These are phyloP conservation scores for Drosophila kepulauana DNA, from an alignment of 1,140 invertebrate genomes.

Conservation along the genomic window DNA sequence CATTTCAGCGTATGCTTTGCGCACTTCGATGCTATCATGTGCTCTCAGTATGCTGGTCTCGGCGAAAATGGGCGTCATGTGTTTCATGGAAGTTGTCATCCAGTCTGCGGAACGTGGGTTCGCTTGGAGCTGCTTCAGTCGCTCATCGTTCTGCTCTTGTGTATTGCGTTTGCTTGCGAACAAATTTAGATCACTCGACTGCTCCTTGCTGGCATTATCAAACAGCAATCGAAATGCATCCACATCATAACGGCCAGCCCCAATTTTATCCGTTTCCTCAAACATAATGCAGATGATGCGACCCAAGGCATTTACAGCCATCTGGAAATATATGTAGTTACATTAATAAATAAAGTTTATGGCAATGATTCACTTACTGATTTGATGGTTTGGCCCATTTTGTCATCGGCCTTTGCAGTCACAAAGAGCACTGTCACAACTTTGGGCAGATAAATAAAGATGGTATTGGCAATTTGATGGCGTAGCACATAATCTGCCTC, in stretches of 20 bases:
- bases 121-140: conserved; percentile 58
- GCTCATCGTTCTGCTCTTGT: conserved; percentile 64
- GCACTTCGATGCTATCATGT: conserved; percentile 48
- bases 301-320: conserved; percentile 70
- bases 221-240: conserved; percentile 62
- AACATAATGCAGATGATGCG: conserved; percentile 76
- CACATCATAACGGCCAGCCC: conserved; percentile 55
- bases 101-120: conserved; percentile 62
- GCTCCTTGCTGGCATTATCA: neutral
- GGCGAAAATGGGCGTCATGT: conserved; percentile 60
- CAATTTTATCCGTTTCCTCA: conserved; percentile 58
- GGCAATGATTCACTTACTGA: conserved; percentile 50
- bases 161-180: conserved; percentile 52
- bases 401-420: conserved; percentile 69
- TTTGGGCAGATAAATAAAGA: conserved; percentile 79
- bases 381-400: conserved; percentile 69
- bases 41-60: conserved; percentile 65
- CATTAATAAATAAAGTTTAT: neutral
- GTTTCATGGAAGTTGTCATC: conserved; percentile 63
- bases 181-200: conserved; percentile 38
- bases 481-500: conserved; percentile 74
- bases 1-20: conserved; percentile 64
- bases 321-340: conserved; percentile 33
- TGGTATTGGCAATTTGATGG: conserved; percentile 73
- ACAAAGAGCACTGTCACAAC: conserved; percentile 67